These are phyloP conservation scores for Maniola hyperantus DNA, from an alignment of 2,888 invertebrate genomes.

Conservation along the genomic window DNA sequence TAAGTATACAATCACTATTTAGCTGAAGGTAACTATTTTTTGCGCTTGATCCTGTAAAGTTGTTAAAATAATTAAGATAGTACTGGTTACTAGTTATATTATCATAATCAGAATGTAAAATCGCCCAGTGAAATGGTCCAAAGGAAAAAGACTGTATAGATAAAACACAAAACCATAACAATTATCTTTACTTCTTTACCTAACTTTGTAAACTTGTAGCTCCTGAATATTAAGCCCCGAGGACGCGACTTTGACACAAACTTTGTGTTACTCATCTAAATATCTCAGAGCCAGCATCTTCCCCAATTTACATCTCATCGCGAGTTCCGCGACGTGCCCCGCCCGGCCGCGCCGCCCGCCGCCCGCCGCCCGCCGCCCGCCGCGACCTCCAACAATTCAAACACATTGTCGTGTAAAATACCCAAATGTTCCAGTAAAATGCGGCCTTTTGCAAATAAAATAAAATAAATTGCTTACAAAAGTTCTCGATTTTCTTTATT, in stretches of 20 bases:
- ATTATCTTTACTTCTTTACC: neutral
- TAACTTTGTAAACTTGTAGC: neutral
- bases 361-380: neutral
- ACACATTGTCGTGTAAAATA: neutral
- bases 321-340: too few species aligned
- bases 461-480: neutral
- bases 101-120: too few species aligned
- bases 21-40: too few species aligned
- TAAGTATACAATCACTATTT: too few species aligned
- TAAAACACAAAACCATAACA: neutral
- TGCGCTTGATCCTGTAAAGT: too few species aligned
- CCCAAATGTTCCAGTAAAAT: neutral
- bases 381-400: neutral
- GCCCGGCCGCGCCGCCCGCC: too few species aligned
- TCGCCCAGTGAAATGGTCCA: too few species aligned
- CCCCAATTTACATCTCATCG: conserved; percentile 14
- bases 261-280: conserved; percentile 1
- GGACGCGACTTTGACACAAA: neutral
- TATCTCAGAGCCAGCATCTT: conserved; percentile 9
- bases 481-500: neutral
- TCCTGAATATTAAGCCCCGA: conserved; percentile 6
- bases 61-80: too few species aligned
- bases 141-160: too few species aligned
- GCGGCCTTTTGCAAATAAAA: conserved; percentile 1
- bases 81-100: too few species aligned